Conservation (phyloP, 2,888 invertebrate species). For the Lordiphosa fenestrarum region DNA sequence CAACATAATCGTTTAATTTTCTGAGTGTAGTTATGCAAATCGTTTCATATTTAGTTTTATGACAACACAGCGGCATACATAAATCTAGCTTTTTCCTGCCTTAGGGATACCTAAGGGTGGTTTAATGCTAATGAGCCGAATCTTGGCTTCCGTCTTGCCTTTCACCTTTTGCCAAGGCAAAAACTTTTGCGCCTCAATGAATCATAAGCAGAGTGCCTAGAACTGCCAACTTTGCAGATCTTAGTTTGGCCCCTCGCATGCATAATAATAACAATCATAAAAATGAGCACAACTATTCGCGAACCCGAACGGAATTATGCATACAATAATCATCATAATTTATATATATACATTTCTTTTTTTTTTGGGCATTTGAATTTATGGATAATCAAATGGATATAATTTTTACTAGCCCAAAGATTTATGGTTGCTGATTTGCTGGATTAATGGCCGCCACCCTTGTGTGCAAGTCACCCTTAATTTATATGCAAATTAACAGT, state of each 20-base stretch:
- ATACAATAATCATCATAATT: conserved; percentile 61
- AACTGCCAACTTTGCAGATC: conserved; percentile 55
- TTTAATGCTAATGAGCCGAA: conserved; percentile 14
- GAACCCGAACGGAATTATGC: conserved; percentile 51
- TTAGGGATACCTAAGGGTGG: conserved; percentile 2
- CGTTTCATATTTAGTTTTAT: conserved; percentile 56
- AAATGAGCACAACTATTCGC: conserved; percentile 12
- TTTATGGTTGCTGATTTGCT: conserved; percentile 58
- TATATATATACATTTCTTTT: conserved; percentile 12
- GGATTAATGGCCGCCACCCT: conserved; percentile 2
- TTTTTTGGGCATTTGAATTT: conserved; percentile 46
- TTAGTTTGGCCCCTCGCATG: conserved; percentile 42
- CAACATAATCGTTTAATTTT: background rate
- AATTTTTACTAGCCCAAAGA: conserved; percentile 59
- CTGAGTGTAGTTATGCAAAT: conserved; percentile 59
- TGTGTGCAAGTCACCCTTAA: conserved; percentile 3
- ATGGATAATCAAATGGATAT: conserved; percentile 66
- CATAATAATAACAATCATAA: conserved; percentile 70
- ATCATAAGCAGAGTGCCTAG: conserved; percentile 21
- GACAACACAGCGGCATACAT: conserved; percentile 53
- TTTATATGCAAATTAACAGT: conserved; percentile 11
- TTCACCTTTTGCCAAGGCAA: conserved; percentile 5
- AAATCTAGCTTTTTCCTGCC: conserved; percentile 47
- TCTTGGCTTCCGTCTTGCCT: background rate
- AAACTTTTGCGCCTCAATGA: conserved; percentile 20